Evolutionary conservation across 2,797 vertebrate genomes (phyloP).

Genomic region (Poecilia velifera): DNA sequence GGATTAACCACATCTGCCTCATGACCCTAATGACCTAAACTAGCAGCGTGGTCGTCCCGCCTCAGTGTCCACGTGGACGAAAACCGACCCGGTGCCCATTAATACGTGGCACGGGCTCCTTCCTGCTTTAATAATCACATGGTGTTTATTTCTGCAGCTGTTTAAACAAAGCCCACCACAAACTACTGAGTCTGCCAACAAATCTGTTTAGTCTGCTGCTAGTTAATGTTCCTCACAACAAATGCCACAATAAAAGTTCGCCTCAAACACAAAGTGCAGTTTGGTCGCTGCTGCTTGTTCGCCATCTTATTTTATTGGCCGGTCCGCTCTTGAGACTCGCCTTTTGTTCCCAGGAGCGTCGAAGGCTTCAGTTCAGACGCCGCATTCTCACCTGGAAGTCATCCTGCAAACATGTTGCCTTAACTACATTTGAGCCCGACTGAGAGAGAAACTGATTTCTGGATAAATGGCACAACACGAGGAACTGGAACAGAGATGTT

Average conservation of each 20-base stretch:
- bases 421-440: background rate
- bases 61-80: background rate
- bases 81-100: conserved; percentile 2
- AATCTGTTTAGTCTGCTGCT: conserved; percentile 69
- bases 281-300: background rate
- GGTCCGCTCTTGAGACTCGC: background rate
- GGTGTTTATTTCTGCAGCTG: conserved; percentile 58
- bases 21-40: conserved; percentile 5
- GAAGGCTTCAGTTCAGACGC: background rate
- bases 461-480: background rate
- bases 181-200: background rate
- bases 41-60: conserved; percentile 8
- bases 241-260: conserved; percentile 36
- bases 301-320: conserved; percentile 1
- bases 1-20: conserved; percentile 7
- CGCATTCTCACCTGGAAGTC: conserved; percentile 15
- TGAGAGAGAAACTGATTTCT: background rate
- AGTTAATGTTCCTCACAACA: conserved; percentile 47
- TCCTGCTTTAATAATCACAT: conserved; percentile 50
- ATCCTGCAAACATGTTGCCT: conserved; percentile 5
- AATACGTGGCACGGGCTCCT: conserved; percentile 6
- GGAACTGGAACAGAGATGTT: background rate
- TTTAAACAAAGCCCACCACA: conserved; percentile 45
- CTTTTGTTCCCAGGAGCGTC: background rate
- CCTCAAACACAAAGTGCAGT: background rate